Percentiles rank a stretch among this genome's conserved stretches.
These are phyloP conservation scores for Etheostoma perlongum DNA, from an alignment of 2,797 vertebrate species.

Conservation along the genomic window DNA sequence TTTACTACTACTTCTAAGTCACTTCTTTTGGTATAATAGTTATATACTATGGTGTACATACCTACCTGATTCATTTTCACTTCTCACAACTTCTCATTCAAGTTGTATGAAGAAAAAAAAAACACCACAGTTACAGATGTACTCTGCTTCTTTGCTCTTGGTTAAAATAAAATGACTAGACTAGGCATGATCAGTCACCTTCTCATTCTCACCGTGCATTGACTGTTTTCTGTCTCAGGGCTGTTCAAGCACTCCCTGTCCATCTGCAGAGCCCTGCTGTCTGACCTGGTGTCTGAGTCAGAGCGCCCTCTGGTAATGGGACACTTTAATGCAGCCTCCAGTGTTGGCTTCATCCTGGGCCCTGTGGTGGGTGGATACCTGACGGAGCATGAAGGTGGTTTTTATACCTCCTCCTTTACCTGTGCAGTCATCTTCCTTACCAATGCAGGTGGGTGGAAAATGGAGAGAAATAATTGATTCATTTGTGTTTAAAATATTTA, in stretches of 20 bases:
- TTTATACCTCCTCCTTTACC: slow-evolving; percentile 90
- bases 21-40: not conserved
- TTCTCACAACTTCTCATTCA: not conserved
- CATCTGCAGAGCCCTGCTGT: slow-evolving; percentile 95
- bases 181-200: not conserved
- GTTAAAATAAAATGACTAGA: not conserved
- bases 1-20: not conserved
- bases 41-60: not conserved
- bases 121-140: not conserved
- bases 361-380: slow-evolving; percentile 95
- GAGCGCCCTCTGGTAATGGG: slow-evolving; percentile 95
- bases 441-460: slow-evolving; percentile 87
- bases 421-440: slow-evolving; percentile 92
- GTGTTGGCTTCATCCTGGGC: slow-evolving; percentile 95
- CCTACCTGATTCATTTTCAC: not conserved
- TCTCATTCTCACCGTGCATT: not conserved
- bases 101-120: not conserved
- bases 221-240: slow-evolving; percentile 81
- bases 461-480: not conserved
- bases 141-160: not conserved
- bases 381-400: slow-evolving; percentile 91
- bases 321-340: slow-evolving; percentile 93
- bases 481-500: not conserved
- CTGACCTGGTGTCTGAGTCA: slow-evolving; percentile 91
- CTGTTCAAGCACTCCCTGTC: slow-evolving; percentile 98